phyloP scores from a whole-genome alignment of 2,888 invertebrate genomes.

The Rhamnusium bicolor region DNA sequence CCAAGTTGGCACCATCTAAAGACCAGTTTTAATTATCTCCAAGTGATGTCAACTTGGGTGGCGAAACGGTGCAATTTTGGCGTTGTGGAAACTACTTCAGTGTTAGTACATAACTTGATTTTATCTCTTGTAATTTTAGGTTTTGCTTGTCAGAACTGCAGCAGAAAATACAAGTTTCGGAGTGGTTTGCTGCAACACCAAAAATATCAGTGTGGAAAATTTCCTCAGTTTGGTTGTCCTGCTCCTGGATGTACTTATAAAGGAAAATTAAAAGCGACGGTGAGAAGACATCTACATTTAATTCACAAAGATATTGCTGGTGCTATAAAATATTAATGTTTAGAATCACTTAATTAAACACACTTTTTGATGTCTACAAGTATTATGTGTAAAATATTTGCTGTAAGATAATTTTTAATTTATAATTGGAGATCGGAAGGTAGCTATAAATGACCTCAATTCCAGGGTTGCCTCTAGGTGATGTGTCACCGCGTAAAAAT shows the following conservation, averaged over 20 bases:
- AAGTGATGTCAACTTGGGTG: too few relatives aligned
- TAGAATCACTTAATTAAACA: neutral
- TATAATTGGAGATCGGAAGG: too few relatives aligned
- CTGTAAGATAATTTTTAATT: too few relatives aligned
- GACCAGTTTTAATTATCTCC: too few relatives aligned
- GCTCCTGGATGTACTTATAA: slow-evolving; percentile 19
- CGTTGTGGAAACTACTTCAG: too few relatives aligned
- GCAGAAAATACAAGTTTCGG: slow-evolving; percentile 47
- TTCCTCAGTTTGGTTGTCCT: slow-evolving; percentile 65
- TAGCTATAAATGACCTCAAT: too few relatives aligned
- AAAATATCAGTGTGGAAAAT: slow-evolving; percentile 67
- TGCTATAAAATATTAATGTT: slow-evolving; percentile 52
- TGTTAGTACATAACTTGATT: neutral
- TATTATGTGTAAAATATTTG: too few relatives aligned
- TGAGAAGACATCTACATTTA: slow-evolving; percentile 18
- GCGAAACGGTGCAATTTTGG: too few relatives aligned
- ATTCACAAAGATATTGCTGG: slow-evolving; percentile 55
- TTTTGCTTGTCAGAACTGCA: slow-evolving; percentile 42
- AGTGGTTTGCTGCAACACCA: slow-evolving; percentile 60
- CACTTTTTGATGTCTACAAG: neutral
- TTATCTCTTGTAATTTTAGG: slow-evolving; percentile 5
- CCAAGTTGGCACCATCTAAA: too few relatives aligned
- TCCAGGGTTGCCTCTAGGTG: too few relatives aligned
- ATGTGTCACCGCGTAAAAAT: too few relatives aligned
- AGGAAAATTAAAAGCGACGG: slow-evolving; percentile 26